A percentile compares a stretch with the other conserved stretches of the same genome.
These are phyloP conservation scores for Euzophera pinguis DNA, from an alignment of 2,888 invertebrate genomes.

Conservation along the genomic window DNA sequence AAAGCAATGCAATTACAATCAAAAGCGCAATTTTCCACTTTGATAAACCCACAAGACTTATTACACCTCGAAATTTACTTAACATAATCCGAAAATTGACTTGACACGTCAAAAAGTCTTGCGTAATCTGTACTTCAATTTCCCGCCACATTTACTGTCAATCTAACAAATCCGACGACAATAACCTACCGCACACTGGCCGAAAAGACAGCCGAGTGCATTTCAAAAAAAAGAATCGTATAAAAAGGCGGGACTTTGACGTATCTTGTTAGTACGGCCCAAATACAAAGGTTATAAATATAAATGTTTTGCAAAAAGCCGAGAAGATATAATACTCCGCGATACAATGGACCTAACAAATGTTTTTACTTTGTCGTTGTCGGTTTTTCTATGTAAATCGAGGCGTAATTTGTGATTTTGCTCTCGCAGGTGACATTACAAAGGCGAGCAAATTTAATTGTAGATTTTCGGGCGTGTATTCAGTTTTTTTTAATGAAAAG, in stretches of 20 bases:
- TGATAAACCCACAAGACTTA: not conserved
- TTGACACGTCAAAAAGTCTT: conserved; percentile 9
- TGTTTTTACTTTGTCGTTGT: conserved; percentile 62
- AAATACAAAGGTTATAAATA: conserved; percentile 73
- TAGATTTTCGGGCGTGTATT: conserved; percentile 11
- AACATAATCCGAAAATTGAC: conserved; percentile 2
- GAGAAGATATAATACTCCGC: conserved; percentile 52
- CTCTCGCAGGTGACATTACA: conserved; percentile 28
- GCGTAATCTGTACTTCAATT: conserved; percentile 14
- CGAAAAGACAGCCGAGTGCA: conserved; percentile 47
- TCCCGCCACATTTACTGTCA: conserved; percentile 22
- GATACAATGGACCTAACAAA: conserved; percentile 71
- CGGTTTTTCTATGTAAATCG: conserved; percentile 75
- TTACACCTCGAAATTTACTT: conserved; percentile 6
- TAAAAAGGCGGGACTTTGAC: conserved; percentile 51
- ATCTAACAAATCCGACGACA: conserved; percentile 24
- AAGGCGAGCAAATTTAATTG: conserved; percentile 15
- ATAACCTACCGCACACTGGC: conserved; percentile 32
- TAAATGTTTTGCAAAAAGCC: conserved; percentile 46
- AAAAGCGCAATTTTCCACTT: conserved; percentile 1
- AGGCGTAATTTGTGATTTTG: conserved; percentile 66
- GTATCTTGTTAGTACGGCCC: conserved; percentile 71
- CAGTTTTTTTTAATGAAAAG: not conserved
- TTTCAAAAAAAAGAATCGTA: conserved; percentile 31
- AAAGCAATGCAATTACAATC: not conserved